A percentile compares a stretch with the other conserved stretches of the same genome.
These are phyloP conservation scores for Zaprionus africanus DNA, from an alignment of 1,140 invertebrate genomes.

Conservation along the genomic window DNA sequence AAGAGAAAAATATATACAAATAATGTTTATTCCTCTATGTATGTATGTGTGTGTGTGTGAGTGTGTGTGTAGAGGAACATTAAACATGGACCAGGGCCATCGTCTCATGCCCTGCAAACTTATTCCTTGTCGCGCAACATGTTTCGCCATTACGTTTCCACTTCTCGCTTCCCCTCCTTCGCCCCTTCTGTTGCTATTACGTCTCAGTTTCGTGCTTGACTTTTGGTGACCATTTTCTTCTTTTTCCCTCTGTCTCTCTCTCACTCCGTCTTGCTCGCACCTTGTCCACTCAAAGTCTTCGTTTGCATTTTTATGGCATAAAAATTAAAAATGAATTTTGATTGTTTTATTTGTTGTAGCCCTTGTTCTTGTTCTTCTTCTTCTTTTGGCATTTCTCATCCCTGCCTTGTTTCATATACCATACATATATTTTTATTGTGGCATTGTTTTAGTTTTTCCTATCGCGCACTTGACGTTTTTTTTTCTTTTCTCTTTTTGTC, in stretches of 20 bases:
- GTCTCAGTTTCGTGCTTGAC: constrained; percentile 57
- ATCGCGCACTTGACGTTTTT: constrained; percentile 70
- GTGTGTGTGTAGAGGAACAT: constrained; percentile 36
- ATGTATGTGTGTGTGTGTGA: neutral
- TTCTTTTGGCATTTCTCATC: constrained; percentile 18
- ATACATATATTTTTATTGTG: constrained; percentile 42
- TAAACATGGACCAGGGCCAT: constrained; percentile 62
- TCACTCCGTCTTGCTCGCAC: neutral
- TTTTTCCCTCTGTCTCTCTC: neutral
- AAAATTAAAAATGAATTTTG: constrained; percentile 83
- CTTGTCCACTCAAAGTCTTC: constrained; percentile 45
- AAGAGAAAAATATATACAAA: constrained; percentile 14
- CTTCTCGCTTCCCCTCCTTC: neutral
- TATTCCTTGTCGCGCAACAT: constrained; percentile 64
- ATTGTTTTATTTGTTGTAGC: constrained; percentile 69
- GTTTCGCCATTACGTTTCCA: constrained; percentile 32
- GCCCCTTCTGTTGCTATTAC: neutral
- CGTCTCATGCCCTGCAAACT: constrained; percentile 9
- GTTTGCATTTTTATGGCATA: constrained; percentile 82
- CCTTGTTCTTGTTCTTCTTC: constrained; percentile 16
- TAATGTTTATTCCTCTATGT: constrained; percentile 1
- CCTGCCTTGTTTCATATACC: constrained; percentile 8
- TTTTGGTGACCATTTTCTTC: constrained; percentile 56
- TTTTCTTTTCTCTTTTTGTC: constrained; percentile 39
- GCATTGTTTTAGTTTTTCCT: constrained; percentile 80